Evolutionary conservation across 2,888 invertebrate species (phyloP).

Genomic region (Carabus problematicus): DNA sequence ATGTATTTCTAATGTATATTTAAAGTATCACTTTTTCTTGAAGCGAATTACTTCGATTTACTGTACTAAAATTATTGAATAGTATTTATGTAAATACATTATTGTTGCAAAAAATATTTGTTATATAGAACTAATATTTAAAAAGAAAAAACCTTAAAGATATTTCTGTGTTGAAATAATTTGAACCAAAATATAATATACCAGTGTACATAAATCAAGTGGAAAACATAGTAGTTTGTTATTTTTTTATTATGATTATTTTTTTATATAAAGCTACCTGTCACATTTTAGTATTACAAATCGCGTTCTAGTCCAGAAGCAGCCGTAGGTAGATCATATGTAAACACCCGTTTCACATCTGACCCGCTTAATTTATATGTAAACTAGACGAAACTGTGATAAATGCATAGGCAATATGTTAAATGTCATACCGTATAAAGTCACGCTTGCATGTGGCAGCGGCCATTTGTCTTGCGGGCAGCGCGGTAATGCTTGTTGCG

Average conservation of each 20-base stretch:
- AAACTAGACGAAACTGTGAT: slow-evolving; percentile 42
- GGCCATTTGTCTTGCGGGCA: slow-evolving; percentile 58
- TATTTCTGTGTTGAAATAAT: slow-evolving; percentile 29
- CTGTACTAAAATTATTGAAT: no score
- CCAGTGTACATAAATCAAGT: slow-evolving; percentile 25
- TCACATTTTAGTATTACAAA: slow-evolving; percentile 36
- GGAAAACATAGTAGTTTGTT: slow-evolving; percentile 27
- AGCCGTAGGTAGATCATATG: slow-evolving; percentile 31
- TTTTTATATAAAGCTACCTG: slow-evolving; percentile 31
- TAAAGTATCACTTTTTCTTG: no score
- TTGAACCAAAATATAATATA: slow-evolving; percentile 21
- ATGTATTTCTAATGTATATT: neutral
- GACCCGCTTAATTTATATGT: slow-evolving; percentile 41
- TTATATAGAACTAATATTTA: no score
- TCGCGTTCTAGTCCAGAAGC: slow-evolving; percentile 39
- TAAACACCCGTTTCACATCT: slow-evolving; percentile 40
- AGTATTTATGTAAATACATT: neutral
- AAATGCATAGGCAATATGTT: slow-evolving; percentile 47
- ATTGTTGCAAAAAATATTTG: neutral
- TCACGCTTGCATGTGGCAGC: slow-evolving; percentile 55
- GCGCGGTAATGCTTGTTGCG: slow-evolving; percentile 54
- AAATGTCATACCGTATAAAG: slow-evolving; percentile 52
- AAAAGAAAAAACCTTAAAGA: slow-evolving; percentile 12
- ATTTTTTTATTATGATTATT: slow-evolving; percentile 18
- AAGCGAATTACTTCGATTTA: no score